Evolutionary conservation across 2,888 invertebrate species (phyloP).

Genomic region (Leptopterna dolabrata): DNA sequence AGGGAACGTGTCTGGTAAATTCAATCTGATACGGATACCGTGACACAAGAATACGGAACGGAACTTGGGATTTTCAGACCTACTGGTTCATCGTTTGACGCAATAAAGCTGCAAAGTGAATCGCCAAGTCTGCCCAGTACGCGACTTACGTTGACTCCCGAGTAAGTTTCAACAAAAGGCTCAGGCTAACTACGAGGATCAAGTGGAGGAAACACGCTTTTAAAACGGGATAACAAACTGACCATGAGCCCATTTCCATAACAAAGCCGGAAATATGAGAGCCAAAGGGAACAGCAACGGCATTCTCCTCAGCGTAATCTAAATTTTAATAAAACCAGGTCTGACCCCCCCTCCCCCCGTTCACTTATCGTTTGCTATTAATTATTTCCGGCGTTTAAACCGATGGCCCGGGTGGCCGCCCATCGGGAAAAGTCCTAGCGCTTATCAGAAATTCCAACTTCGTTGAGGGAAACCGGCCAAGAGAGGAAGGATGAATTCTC

Average conservation of each 20-base stretch:
- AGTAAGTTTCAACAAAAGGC: not conserved
- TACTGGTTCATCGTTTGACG: too few relatives aligned
- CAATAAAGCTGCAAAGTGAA: not conserved
- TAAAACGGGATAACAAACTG: not conserved
- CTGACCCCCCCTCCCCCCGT: too few relatives aligned
- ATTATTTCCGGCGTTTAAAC: not conserved
- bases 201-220: not conserved
- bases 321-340: not conserved
- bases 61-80: too few relatives aligned
- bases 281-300: not conserved
- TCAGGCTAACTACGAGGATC: not conserved
- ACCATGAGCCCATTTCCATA: constrained; percentile 16
- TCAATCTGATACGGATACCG: too few relatives aligned
- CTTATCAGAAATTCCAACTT: not conserved
- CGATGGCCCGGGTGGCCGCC: not conserved
- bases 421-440: not conserved
- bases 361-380: not conserved
- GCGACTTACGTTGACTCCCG: too few relatives aligned
- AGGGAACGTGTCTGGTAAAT: too few relatives aligned
- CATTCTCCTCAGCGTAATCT: not conserved
- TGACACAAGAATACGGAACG: too few relatives aligned
- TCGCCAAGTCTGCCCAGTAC: too few relatives aligned
- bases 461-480: not conserved
- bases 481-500: not conserved
- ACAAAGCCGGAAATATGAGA: not conserved